Percentiles rank a stretch among this genome's conserved stretches.
These are phyloP conservation scores for Karalla daura DNA, from an alignment of 2,797 vertebrate species.

Conservation along the genomic window DNA sequence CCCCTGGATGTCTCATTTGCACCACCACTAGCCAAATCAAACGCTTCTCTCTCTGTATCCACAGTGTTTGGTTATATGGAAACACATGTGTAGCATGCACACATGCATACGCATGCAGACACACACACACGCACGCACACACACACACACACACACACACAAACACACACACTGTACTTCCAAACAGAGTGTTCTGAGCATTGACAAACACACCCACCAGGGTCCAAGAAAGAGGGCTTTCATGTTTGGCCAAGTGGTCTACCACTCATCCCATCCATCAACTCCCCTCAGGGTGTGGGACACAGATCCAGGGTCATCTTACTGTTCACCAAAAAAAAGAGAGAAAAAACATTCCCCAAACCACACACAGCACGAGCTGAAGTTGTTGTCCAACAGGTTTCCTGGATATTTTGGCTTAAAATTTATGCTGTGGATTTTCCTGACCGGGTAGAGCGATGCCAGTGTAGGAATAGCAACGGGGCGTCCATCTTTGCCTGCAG, in stretches of 20 bases:
- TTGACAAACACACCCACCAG: constrained; percentile 66
- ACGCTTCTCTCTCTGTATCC: constrained; percentile 40
- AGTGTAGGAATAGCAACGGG: not conserved
- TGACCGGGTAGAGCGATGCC: not conserved
- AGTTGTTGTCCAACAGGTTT: constrained; percentile 38
- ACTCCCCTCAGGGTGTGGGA: constrained; percentile 55
- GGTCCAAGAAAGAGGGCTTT: constrained; percentile 66
- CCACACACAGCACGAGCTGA: constrained; percentile 14
- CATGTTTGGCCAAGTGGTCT: constrained; percentile 70
- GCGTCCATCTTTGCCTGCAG: not conserved
- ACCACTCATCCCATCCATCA: constrained; percentile 69
- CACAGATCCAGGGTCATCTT: constrained; percentile 61
- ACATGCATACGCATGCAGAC: constrained; percentile 38
- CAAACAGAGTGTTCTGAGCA: constrained; percentile 59
- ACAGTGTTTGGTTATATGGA: constrained; percentile 35
- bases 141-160: constrained; percentile 31
- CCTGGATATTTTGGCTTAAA: constrained; percentile 18
- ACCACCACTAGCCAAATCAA: constrained; percentile 67
- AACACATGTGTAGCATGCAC: constrained; percentile 46
- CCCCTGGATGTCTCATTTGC: constrained; percentile 55
- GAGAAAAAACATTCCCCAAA: constrained; percentile 25
- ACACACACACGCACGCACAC: constrained; percentile 21
- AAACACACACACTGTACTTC: constrained; percentile 37
- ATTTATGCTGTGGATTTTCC: constrained; percentile 24
- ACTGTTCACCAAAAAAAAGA: constrained; percentile 45